These are phyloP conservation scores for Gymnocheta viridis DNA, from an alignment of 2,888 invertebrate genomes.

Conservation along the genomic window DNA sequence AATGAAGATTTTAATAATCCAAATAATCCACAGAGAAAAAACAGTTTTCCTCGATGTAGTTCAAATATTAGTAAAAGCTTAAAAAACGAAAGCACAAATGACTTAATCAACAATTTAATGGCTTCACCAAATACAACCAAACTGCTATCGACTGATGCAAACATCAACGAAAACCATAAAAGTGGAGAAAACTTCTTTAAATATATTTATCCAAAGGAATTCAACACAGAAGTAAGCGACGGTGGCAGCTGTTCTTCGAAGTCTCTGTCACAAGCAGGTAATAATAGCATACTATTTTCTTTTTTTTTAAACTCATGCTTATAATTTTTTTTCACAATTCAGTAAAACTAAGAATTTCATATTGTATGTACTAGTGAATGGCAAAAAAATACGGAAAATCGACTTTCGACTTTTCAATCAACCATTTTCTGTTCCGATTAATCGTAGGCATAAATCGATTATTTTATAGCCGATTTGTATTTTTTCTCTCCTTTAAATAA, in stretches of 20 bases:
- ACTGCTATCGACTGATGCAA: conserved; percentile 39
- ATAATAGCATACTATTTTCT: background rate
- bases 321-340: background rate
- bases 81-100: conserved; percentile 19
- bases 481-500: no score
- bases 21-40: conserved; percentile 26
- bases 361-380: no score
- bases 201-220: conserved; percentile 14
- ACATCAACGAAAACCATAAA: conserved; percentile 20
- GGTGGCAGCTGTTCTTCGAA: conserved; percentile 10
- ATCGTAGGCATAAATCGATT: no score
- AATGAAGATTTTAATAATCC: conserved; percentile 23
- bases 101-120: conserved; percentile 34
- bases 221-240: background rate
- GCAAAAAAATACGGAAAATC: no score
- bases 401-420: no score
- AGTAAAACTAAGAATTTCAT: background rate
- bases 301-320: conserved; percentile 2
- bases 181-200: conserved; percentile 10
- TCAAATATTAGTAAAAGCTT: conserved; percentile 35
- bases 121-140: conserved; percentile 34
- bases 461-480: no score
- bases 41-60: conserved; percentile 23
- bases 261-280: conserved; percentile 38
- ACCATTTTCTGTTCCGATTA: no score